phyloP scores from a whole-genome alignment of 2,888 invertebrate species.

The Eretmocerus hayati region DNA sequence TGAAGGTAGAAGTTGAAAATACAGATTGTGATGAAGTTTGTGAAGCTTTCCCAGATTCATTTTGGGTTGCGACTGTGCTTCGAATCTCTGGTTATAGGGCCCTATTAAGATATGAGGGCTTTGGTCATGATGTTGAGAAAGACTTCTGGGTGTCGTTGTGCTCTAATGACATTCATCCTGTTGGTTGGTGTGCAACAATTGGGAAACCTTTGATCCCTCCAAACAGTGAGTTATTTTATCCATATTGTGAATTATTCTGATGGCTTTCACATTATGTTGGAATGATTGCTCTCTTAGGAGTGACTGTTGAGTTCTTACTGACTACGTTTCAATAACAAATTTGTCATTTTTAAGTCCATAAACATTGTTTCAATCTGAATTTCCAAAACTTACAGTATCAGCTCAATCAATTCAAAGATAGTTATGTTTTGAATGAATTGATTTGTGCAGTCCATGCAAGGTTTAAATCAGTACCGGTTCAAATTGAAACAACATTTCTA shows the following conservation, averaged over 20 bases:
- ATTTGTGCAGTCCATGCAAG: no score
- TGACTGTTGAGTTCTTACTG: no score
- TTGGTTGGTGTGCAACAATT: constrained; percentile 95
- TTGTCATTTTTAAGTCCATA: no score
- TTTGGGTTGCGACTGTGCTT: constrained; percentile 94
- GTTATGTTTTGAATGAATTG: no score
- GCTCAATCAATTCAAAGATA: neutral
- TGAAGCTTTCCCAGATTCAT: constrained; percentile 75
- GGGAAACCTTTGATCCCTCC: constrained; percentile 94
- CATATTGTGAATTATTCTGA: neutral
- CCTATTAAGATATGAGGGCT: constrained; percentile 82
- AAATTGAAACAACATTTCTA: no score
- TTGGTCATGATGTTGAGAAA: constrained; percentile 76
- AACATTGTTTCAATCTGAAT: no score
- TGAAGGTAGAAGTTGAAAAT: constrained; percentile 90
- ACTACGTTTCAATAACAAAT: no score
- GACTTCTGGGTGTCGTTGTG: constrained; percentile 98
- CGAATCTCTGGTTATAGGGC: constrained; percentile 85
- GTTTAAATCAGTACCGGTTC: no score
- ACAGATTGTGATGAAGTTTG: constrained; percentile 77
- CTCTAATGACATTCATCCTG: constrained; percentile 90
- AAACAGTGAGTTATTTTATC: constrained; percentile 52
- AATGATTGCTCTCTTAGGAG: no score
- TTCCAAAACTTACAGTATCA: neutral
- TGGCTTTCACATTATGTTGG: neutral